Base-by-base conservation (phyloP, 2,113 vertebrate species). In the Elephantulus edwardii region DNA sequence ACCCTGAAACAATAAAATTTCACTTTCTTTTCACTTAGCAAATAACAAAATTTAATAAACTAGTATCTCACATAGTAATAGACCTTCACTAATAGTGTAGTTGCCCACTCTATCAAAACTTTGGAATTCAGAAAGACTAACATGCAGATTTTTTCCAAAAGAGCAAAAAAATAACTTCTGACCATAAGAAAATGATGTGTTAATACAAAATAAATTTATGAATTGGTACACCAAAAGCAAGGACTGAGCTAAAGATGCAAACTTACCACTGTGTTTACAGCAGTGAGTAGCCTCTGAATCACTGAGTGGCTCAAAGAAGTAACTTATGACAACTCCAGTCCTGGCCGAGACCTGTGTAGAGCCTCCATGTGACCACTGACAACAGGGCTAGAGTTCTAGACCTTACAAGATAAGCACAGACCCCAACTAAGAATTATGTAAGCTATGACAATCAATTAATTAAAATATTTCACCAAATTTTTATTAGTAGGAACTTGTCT, bases 91-190 rank as follows among this genome's bases (percentile, higher is more conserved):
- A 76, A 60, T 46, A 70, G 24, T 50, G 33, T 48, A 89, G 56
- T 40, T 46, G 44, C 48, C 60, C 50, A 33, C 6, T 52, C 62
- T 52, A 62, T 50, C 12, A 52, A 44, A 70, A 80, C 11, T 33
- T 66, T 48, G 11, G 22, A 81, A 72, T 3, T 62, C 44, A 76
- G 22, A 85, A 71, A 91, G 19, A 90, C 17, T 24, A 48, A 68
- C n/a, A 46, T 35, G 48, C 9, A 60, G 22, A 75, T 81, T 74
- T 80, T 48, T 56, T 22, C 17, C 71, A 46, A 86, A 84, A 88
- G 16, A 77, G 35, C 64, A 79, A 92, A 89, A 14, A 90, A 84
- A 85, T 82, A 22, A 91, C 54, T 90, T 83, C 20, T 74, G 77
- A 66, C n/a, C 62, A 46, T 64, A 60, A 81, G 66, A 40, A 88